A percentile compares a stretch with the other conserved stretches of the same genome.
Conservation (phyloP, 2,888 invertebrate species). For the Noctua janthina region DNA sequence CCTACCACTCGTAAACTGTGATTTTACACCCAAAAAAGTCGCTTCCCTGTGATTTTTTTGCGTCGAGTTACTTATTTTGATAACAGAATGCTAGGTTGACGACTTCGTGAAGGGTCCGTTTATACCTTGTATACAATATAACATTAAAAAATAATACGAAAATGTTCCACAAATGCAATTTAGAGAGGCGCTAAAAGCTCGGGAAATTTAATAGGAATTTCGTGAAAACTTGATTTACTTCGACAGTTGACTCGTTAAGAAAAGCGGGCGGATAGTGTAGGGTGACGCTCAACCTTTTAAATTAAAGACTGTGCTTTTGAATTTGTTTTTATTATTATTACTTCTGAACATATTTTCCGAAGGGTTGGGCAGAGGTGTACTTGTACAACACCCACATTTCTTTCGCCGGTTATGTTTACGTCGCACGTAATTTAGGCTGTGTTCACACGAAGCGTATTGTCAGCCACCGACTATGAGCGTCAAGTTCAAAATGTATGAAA, state of each 20-base stretch:
- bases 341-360: too few species aligned
- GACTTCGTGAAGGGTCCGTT: background rate
- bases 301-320: background rate
- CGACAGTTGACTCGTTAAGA: constrained; percentile 64
- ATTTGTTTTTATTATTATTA: too few species aligned
- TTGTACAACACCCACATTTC: background rate
- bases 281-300: constrained; percentile 13
- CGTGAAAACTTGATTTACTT: constrained; percentile 64
- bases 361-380: too few species aligned
- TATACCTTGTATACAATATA: background rate
- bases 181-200: constrained; percentile 57
- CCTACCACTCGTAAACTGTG: background rate
- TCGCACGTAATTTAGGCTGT: background rate
- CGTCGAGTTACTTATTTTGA: background rate
- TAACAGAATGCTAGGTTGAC: background rate
- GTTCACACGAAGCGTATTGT: too few species aligned
- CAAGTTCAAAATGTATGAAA: too few species aligned
- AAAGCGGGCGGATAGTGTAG: constrained; percentile 56
- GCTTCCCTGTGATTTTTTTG: too few species aligned
- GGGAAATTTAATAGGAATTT: constrained; percentile 61
- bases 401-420: background rate
- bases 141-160: constrained; percentile 38
- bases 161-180: constrained; percentile 57
- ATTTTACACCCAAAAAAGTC: background rate
- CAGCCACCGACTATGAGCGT: too few species aligned